phyloP scores from a whole-genome alignment of 2,888 invertebrate species.

The Torymus tubicola region DNA sequence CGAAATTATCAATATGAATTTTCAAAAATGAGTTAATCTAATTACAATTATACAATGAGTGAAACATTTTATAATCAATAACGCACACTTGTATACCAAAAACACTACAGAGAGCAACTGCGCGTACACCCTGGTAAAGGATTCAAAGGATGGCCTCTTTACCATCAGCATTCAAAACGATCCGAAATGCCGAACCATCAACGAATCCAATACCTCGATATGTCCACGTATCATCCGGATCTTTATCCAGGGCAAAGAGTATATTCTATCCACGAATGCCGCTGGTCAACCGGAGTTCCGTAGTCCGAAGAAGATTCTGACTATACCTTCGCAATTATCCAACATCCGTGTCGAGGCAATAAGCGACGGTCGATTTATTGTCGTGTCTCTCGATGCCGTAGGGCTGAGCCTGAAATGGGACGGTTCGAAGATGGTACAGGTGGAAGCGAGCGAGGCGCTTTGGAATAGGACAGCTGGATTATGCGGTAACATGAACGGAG shows the following conservation, averaged over 20 bases:
- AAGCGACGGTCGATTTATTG: slow-evolving; percentile 80
- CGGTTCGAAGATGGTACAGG: slow-evolving; percentile 77
- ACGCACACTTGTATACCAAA: too few species aligned
- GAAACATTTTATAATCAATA: too few species aligned
- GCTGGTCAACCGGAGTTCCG: slow-evolving; percentile 60
- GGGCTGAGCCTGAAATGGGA: slow-evolving; percentile 89
- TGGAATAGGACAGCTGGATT: slow-evolving; percentile 90
- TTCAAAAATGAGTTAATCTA: too few species aligned
- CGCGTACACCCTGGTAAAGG: slow-evolving; percentile 85
- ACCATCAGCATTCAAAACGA: slow-evolving; percentile 81
- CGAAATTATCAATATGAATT: too few species aligned
- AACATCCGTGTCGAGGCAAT: slow-evolving; percentile 86
- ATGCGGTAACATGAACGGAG: slow-evolving; percentile 88
- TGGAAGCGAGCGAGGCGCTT: slow-evolving; percentile 82
- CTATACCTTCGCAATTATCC: slow-evolving; percentile 85
- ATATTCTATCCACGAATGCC: slow-evolving; percentile 76
- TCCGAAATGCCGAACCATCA: slow-evolving; percentile 77
- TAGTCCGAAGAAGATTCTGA: slow-evolving; percentile 75
- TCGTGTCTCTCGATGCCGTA: slow-evolving; percentile 82
- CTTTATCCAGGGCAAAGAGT: slow-evolving; percentile 85
- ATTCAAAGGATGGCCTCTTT: slow-evolving; percentile 84
- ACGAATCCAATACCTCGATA: slow-evolving; percentile 67
- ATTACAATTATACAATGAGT: too few species aligned
- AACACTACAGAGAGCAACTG: slow-evolving; percentile 81
- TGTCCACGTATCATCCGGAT: slow-evolving; percentile 79